Conservation (phyloP, 1,140 invertebrate genomes). For the Danaus melanippus region DNA sequence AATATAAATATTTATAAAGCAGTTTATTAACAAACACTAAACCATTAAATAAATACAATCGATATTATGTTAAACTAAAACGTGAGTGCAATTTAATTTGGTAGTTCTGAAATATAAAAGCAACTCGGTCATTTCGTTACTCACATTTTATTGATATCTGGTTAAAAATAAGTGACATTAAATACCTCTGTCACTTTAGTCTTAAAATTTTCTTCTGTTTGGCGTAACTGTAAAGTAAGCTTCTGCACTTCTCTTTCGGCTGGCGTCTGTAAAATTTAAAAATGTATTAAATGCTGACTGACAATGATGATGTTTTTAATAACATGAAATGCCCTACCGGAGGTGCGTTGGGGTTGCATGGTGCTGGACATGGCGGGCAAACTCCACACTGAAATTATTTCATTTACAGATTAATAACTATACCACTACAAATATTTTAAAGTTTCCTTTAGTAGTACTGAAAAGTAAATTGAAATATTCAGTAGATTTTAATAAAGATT, state of each 20-base stretch:
- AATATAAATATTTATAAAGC: too few relatives aligned
- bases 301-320: neutral
- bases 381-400: constrained; percentile 48
- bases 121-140: too few relatives aligned
- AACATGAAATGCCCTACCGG: constrained; percentile 32
- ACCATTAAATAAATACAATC: neutral
- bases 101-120: too few relatives aligned
- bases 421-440: too few relatives aligned
- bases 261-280: constrained; percentile 37
- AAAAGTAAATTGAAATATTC: too few relatives aligned
- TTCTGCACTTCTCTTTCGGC: constrained; percentile 56
- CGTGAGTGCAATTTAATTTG: too few relatives aligned
- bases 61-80: too few relatives aligned
- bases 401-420: too few relatives aligned
- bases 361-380: constrained; percentile 54
- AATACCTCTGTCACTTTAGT: constrained; percentile 59
- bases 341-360: constrained; percentile 52
- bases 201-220: constrained; percentile 60
- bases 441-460: too few relatives aligned
- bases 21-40: neutral
- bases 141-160: too few relatives aligned
- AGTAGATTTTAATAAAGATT: too few relatives aligned
- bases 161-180: too few relatives aligned
- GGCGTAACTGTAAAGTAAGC: constrained; percentile 46
- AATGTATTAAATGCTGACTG: neutral